Evolutionary conservation across 2,113 vertebrate genomes (phyloP), one percentile per base, ranked within the genome.

Genomic region (Pampusana beccarii): DNA sequence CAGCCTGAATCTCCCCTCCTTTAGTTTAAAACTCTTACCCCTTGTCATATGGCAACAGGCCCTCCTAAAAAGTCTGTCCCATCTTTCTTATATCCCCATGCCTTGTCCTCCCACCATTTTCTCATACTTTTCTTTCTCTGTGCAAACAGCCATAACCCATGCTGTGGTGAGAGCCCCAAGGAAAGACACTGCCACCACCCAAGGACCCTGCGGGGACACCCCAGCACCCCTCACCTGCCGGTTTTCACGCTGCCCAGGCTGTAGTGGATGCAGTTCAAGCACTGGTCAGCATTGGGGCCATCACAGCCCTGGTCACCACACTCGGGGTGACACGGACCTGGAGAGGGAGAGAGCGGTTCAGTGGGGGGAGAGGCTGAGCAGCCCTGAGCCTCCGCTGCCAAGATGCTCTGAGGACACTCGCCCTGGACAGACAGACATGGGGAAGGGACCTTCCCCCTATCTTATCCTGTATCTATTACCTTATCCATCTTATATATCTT

Each of bases 231-330:
- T 97, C 98, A 99, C 99, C 99, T 99, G 97, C 98, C 97, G 2
- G 96, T 97, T 97, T 98, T 99, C 88, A 97, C 4, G 23, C 77
- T 98, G 81, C 98, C 98, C 81, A 98, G 97, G 95, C 98, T 99
- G 97, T 98, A 99, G 98, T 99, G 98, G 96, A 99, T 86, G 61
- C 99, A 99, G 97, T 98, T 99, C 94, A 99, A 97, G 89, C 99
- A 99, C 91, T 99, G 99, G 82, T 98, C 98, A 0, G 98, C 98
- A 0, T 94, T 97, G 54, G 99, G 98, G 28, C 99, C 99, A 0
- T 99, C 98, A 0, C 99, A 99, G 96, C 98, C 99, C 96, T 99
- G 98, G 97, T 98, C 96, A 6, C 98, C 98, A 21, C 99, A 99
- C 90, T 99, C 98, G 0, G 94, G 98, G 94, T 99, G 98, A 92